Conservation (phyloP, 2,113 vertebrate genomes). For the Sakesphorus luctuosus region DNA sequence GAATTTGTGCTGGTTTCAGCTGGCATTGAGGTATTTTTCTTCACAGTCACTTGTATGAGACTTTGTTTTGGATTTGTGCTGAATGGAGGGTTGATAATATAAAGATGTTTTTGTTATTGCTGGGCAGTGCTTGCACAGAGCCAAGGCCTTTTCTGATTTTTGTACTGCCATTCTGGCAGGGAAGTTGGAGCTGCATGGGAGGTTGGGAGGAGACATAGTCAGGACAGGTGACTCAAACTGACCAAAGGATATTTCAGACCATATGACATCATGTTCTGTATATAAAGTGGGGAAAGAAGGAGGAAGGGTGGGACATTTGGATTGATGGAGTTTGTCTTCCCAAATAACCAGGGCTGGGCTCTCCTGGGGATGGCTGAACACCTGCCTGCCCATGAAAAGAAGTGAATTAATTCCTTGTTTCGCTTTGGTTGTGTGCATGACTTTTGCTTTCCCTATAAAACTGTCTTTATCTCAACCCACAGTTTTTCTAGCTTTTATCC, state of each 20-base stretch:
- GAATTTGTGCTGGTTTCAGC: not conserved
- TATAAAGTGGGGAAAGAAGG: fast-evolving
- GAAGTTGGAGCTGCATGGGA: fast-evolving
- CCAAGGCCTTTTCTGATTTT: not conserved
- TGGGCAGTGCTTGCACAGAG: not conserved
- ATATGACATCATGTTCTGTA: fast-evolving
- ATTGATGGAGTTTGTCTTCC: not conserved
- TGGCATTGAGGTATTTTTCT: not conserved
- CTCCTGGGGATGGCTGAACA: not conserved
- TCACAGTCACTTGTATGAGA: too few relatives aligned
- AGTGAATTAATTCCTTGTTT: not conserved
- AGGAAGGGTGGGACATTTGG: not conserved
- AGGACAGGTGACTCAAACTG: not conserved
- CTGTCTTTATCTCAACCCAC: not conserved
- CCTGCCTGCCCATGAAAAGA: not conserved
- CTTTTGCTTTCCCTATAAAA: not conserved
- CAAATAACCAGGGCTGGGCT: not conserved
- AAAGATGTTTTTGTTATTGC: not conserved
- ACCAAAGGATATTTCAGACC: not conserved
- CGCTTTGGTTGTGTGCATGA: not conserved
- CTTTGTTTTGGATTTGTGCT: not conserved
- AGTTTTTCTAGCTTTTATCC: not conserved
- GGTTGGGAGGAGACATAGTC: not conserved
- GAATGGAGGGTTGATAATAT: not conserved
- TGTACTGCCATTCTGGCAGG: fast-evolving